These are phyloP conservation scores for Galerucella calmariensis DNA, from an alignment of 2,888 invertebrate genomes.

Conservation along the genomic window DNA sequence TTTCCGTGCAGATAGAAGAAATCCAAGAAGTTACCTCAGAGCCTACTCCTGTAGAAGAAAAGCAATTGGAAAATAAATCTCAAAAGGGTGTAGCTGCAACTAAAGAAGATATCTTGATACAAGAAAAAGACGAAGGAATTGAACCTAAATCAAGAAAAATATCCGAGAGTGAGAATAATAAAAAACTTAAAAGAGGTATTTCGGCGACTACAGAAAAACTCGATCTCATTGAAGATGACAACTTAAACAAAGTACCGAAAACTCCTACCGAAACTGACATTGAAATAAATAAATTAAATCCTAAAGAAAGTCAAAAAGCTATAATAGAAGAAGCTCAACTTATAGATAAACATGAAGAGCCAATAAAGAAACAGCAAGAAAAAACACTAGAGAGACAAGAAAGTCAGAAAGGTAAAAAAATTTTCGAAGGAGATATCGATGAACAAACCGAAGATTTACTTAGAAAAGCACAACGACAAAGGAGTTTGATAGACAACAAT, in stretches of 20 bases:
- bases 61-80: conserved; percentile 22
- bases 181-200: conserved; percentile 56
- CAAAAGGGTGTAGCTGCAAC: conserved; percentile 28
- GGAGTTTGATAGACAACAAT: conserved; percentile 78
- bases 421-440: conserved; percentile 69
- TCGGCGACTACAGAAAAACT: conserved; percentile 48
- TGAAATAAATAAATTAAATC: conserved; percentile 56
- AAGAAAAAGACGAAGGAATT: conserved; percentile 37
- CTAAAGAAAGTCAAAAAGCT: conserved; percentile 57
- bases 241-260: conserved; percentile 29
- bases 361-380: conserved; percentile 45
- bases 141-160: conserved; percentile 45
- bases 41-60: conserved; percentile 39
- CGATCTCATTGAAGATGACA: conserved; percentile 42
- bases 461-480: conserved; percentile 74
- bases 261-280: conserved; percentile 24
- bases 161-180: conserved; percentile 48
- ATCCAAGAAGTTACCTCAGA: conserved; percentile 52
- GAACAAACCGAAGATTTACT: conserved; percentile 74
- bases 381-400: conserved; percentile 47
- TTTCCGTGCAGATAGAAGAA: conserved; percentile 56
- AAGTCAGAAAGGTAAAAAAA: conserved; percentile 55
- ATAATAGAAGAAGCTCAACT: conserved; percentile 50
- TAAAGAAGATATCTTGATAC: conserved; percentile 44
- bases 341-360: conserved; percentile 42